Conservation (phyloP, 2,888 invertebrate species). For the Drosophila mulleri region DNA sequence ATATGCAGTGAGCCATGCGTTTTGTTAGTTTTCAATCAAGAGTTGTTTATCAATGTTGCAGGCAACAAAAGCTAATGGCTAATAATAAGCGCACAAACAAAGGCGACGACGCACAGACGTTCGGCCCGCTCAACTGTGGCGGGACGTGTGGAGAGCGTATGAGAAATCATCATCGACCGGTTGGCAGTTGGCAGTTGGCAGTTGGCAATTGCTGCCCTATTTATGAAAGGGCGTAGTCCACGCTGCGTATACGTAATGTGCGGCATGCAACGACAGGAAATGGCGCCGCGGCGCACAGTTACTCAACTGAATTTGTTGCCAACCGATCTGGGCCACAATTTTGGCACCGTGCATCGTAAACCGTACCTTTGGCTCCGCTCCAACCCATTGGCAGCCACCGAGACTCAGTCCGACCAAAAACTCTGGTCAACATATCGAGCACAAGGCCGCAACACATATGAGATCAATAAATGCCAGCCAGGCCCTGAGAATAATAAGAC, state of each 20-base stretch:
- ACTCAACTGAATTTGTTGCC: conserved; percentile 25
- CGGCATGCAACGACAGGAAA: conserved; percentile 2
- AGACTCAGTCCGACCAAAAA: conserved; percentile 11
- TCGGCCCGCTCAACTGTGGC: not conserved
- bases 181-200: too few relatives aligned
- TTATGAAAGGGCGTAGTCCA: not conserved
- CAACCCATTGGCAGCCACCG: conserved; percentile 28
- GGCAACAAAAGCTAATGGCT: conserved; percentile 67
- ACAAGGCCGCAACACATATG: conserved; percentile 18
- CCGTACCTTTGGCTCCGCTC: conserved; percentile 25
- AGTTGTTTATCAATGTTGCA: conserved; percentile 68
- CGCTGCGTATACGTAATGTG: conserved; percentile 42
- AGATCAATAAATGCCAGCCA: conserved; percentile 20
- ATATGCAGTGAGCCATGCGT: conserved; percentile 62
- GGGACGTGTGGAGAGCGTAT: not conserved
- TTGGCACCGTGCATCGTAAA: conserved; percentile 10
- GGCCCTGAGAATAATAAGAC: not conserved
- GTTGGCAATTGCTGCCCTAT: conserved; percentile 5
- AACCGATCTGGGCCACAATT: conserved; percentile 13
- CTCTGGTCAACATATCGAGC: conserved; percentile 23
- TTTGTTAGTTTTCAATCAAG: conserved; percentile 80
- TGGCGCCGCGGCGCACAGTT: conserved; percentile 9
- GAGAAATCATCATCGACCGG: conserved; percentile 26
- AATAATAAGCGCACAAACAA: conserved; percentile 53
- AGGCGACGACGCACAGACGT: conserved; percentile 3